Percentiles rank a stretch among this genome's conserved stretches.
These are phyloP conservation scores for Zophobas morio DNA, from an alignment of 1,140 invertebrate species.

Conservation along the genomic window DNA sequence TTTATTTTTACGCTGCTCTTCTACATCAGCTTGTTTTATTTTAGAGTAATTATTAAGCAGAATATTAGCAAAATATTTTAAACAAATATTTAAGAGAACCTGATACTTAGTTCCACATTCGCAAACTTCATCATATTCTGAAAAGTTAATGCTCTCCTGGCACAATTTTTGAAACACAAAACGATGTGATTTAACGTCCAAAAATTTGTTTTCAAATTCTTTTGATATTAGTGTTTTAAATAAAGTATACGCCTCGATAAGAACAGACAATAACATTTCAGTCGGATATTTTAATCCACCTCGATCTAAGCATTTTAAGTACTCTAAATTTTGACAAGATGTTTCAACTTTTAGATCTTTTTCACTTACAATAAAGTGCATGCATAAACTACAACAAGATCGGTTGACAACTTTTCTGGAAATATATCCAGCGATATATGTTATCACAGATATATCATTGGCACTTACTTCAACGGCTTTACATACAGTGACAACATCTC, in stretches of 20 bases:
- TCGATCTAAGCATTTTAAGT: not conserved
- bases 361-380: not conserved
- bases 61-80: not conserved
- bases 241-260: not conserved
- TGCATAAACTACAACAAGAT: not conserved
- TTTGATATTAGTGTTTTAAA: not conserved
- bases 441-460: not conserved
- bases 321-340: not conserved
- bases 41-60: not conserved
- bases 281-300: constrained; percentile 2
- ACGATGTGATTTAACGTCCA: no score
- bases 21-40: not conserved
- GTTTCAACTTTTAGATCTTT: not conserved
- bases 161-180: not conserved
- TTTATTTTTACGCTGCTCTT: no score
- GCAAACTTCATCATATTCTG: not conserved
- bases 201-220: no score
- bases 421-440: not conserved
- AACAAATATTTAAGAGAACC: not conserved
- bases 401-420: not conserved
- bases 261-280: not conserved
- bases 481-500: not conserved
- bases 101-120: not conserved
- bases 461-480: not conserved
- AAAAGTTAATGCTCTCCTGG: not conserved